A percentile compares a stretch with the other conserved stretches of the same genome.
phyloP scores from a whole-genome alignment of 2,113 vertebrate genomes.

The Phalacrocorax aristotelis region DNA sequence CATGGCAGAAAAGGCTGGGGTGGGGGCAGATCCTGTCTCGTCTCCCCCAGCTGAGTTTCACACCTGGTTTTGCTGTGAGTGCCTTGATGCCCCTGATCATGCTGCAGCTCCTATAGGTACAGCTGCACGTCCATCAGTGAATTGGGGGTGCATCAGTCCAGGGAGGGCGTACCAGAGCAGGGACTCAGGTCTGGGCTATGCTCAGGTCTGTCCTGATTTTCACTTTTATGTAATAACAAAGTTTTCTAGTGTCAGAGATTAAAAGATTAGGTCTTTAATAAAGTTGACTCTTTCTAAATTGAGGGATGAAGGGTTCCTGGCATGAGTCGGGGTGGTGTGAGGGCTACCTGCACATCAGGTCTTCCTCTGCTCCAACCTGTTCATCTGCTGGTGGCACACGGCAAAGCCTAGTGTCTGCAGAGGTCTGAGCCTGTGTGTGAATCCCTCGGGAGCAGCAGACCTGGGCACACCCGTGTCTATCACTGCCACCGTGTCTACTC shows the following conservation, averaged over 20 bases:
- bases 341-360: background rate
- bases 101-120: background rate
- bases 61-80: background rate
- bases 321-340: background rate
- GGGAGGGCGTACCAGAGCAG: background rate
- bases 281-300: background rate
- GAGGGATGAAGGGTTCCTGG: background rate
- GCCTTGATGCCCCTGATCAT: background rate
- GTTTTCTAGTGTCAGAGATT: background rate
- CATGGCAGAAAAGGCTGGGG: background rate
- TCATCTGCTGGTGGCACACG: background rate
- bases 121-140: background rate
- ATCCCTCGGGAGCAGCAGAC: background rate
- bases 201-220: background rate
- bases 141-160: rapidly evolving
- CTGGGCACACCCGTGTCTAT: background rate
- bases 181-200: background rate
- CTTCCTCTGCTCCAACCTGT: background rate
- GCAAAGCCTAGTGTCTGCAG: background rate
- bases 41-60: background rate
- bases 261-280: background rate
- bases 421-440: background rate
- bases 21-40: rapidly evolving
- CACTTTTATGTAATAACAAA: background rate
- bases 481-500: background rate